These are phyloP conservation scores for Agelaius phoeniceus DNA, from an alignment of 2,113 vertebrate genomes.

Conservation along the genomic window DNA sequence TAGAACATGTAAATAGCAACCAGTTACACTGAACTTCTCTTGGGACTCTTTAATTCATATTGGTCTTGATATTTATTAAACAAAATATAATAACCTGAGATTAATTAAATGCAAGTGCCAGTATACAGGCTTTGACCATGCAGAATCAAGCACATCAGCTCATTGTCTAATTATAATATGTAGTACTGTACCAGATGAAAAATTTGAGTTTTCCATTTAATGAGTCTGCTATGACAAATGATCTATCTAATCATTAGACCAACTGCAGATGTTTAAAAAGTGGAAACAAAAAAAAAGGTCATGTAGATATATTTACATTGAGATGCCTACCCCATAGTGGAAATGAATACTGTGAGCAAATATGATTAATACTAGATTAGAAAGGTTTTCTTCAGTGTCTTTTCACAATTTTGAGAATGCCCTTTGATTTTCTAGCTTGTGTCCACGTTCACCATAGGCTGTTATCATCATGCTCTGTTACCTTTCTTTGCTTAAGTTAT, in stretches of 20 bases:
- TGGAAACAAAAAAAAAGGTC: too few relatives aligned
- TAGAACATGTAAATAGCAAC: not conserved
- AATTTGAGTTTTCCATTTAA: not conserved
- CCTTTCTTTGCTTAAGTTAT: not conserved
- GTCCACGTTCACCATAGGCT: accelerated
- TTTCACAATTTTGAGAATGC: not conserved
- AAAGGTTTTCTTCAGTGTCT: not conserved
- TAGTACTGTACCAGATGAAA: not conserved
- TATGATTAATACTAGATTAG: not conserved
- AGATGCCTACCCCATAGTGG: not conserved
- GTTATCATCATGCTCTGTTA: not conserved
- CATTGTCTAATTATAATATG: not conserved
- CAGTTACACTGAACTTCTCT: not conserved
- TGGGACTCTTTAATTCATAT: not conserved
- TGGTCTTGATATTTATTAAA: not conserved
- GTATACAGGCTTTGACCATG: not conserved
- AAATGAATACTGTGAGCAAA: not conserved
- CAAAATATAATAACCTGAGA: not conserved
- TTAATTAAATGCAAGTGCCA: not conserved
- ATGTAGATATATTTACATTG: not conserved
- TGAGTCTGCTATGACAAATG: not conserved
- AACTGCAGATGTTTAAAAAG: not conserved
- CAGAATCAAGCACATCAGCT: not conserved
- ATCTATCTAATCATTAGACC: not conserved
- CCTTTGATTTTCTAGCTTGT: not conserved